These are phyloP conservation scores for Drosophila obscura DNA, from an alignment of 1,140 invertebrate species.

Conservation along the genomic window DNA sequence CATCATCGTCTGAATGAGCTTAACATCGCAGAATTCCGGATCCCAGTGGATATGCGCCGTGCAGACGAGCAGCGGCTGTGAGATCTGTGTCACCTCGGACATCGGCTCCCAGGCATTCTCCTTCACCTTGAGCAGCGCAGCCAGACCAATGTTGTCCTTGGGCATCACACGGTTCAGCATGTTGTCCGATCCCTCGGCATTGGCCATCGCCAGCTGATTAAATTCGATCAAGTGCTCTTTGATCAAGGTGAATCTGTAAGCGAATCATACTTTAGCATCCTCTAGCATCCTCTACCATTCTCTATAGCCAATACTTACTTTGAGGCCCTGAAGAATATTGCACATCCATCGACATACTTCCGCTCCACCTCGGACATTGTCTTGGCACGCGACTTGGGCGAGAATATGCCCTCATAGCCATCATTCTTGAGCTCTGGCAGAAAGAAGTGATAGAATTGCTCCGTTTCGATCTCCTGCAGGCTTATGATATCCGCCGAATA, in stretches of 20 bases:
- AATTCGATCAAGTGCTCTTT: conserved; percentile 99
- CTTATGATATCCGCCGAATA: conserved; percentile 99
- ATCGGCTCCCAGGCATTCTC: conserved; percentile 96
- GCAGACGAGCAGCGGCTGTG: conserved; percentile 96
- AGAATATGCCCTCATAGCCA: conserved; percentile 99
- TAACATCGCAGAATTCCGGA: conserved; percentile 99
- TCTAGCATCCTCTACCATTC: background rate
- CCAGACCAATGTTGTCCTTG: conserved; percentile 99
- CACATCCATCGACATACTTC: conserved; percentile 99
- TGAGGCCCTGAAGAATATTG: conserved; percentile 97
- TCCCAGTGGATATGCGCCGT: conserved; percentile 99
- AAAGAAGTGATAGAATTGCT: conserved; percentile 99
- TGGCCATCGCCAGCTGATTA: conserved; percentile 99
- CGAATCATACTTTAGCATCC: background rate
- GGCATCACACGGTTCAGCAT: conserved; percentile 99
- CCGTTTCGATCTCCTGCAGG: conserved; percentile 99
- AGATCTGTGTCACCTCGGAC: conserved; percentile 90
- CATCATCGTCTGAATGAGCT: conserved; percentile 99
- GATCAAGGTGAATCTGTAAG: conserved; percentile 93
- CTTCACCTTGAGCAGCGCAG: conserved; percentile 96
- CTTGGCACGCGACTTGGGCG: conserved; percentile 98
- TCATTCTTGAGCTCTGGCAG: conserved; percentile 96
- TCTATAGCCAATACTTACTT: conserved; percentile 88
- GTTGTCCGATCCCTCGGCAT: conserved; percentile 98
- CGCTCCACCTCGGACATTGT: conserved; percentile 98